A percentile compares a stretch with the other conserved stretches of the same genome.
Conservation (phyloP, 2,888 invertebrate species). For the Pheosia gnoma region DNA sequence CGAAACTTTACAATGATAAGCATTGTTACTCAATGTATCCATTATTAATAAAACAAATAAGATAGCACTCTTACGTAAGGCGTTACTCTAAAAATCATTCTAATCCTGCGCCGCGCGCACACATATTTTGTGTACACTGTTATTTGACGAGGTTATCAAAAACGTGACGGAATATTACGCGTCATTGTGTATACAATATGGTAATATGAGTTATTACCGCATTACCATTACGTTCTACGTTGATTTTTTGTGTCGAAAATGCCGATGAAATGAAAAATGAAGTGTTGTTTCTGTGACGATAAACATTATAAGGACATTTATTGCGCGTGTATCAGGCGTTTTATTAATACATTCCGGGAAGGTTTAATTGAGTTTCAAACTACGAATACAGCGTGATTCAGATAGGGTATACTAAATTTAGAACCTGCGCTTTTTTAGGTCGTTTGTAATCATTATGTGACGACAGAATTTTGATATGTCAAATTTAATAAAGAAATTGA, state of each 20-base stretch:
- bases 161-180: conserved; percentile 16
- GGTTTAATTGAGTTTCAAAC: too few species aligned
- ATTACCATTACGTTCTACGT: background rate
- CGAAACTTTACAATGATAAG: too few species aligned
- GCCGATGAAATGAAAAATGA: conserved; percentile 11
- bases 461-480: too few species aligned
- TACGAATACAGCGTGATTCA: too few species aligned
- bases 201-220: background rate
- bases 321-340: too few species aligned
- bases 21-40: background rate
- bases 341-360: too few species aligned
- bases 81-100: conserved; percentile 11
- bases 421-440: too few species aligned
- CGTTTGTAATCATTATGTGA: too few species aligned
- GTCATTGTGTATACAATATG: background rate
- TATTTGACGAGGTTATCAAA: conserved; percentile 20
- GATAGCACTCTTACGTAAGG: background rate
- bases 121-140: conserved; percentile 8
- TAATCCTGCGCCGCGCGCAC: conserved; percentile 18
- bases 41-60: background rate
- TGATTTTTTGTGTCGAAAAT: conserved; percentile 2
- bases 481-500: too few species aligned
- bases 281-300: too few species aligned
- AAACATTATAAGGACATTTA: too few species aligned
- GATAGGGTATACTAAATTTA: too few species aligned